Percentiles rank a stretch among this genome's conserved stretches.
Conservation (phyloP, 2,797 vertebrate species). For the Epinephelus awoara region DNA sequence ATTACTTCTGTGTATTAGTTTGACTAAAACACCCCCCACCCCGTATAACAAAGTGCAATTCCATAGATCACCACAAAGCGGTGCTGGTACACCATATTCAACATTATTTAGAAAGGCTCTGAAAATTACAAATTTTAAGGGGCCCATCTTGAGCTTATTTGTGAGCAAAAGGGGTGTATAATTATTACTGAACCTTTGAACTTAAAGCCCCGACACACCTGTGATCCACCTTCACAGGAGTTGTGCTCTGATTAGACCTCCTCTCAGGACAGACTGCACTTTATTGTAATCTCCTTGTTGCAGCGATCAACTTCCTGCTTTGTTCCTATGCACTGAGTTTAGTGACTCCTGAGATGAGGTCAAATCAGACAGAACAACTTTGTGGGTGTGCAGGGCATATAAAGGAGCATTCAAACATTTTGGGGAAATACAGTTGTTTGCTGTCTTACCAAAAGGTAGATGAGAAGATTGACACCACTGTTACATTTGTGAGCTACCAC, state of each 20-base stretch:
- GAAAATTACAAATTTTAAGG: constrained; percentile 34
- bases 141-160: constrained; percentile 33
- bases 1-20: constrained; percentile 63
- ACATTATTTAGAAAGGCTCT: constrained; percentile 51
- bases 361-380: constrained; percentile 11
- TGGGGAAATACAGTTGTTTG: background rate
- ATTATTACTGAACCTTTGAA: constrained; percentile 20
- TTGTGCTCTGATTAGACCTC: constrained; percentile 7
- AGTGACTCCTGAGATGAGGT: constrained; percentile 3
- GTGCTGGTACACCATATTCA: constrained; percentile 54
- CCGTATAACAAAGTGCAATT: constrained; percentile 76
- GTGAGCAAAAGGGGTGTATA: constrained; percentile 10
- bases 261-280: background rate
- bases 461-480: background rate
- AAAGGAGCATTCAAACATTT: background rate
- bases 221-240: background rate
- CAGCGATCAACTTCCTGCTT: too few relatives aligned
- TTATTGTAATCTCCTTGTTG: background rate
- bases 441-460: background rate
- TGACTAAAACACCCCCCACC: constrained; percentile 47
- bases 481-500: background rate
- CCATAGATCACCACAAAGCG: constrained; percentile 65
- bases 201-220: constrained; percentile 22
- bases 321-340: too few relatives aligned
- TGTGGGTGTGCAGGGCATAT: constrained; percentile 17